These are phyloP conservation scores for Typhlomys cinereus DNA, from an alignment of 2,113 vertebrate genomes.

Conservation along the genomic window DNA sequence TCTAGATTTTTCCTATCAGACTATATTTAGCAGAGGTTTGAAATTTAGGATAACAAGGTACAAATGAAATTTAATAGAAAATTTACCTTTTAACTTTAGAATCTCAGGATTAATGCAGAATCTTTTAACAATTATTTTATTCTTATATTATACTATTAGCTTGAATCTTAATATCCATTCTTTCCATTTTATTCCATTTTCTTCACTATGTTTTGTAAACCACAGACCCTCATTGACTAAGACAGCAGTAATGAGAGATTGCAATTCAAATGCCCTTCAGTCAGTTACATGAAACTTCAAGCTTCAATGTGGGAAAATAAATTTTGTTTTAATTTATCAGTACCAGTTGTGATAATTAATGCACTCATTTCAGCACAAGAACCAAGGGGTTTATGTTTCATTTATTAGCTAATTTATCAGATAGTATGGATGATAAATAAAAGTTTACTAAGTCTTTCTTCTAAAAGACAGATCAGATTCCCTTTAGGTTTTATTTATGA, in stretches of 20 bases:
- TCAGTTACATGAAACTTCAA: background rate
- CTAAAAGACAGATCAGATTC: background rate
- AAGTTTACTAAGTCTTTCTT: background rate
- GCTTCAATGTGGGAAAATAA: background rate
- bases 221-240: background rate
- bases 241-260: background rate
- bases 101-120: background rate
- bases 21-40: background rate
- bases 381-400: background rate
- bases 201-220: background rate
- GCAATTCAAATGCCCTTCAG: background rate
- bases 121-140: constrained; percentile 13
- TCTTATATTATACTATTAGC: background rate
- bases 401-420: constrained; percentile 19
- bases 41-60: constrained; percentile 26
- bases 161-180: constrained; percentile 28
- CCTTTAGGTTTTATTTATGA: background rate
- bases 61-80: constrained; percentile 20
- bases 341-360: constrained; percentile 11
- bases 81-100: background rate
- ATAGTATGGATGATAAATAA: background rate
- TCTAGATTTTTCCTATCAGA: background rate
- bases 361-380: constrained; percentile 12
- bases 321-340: constrained; percentile 39
- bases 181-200: background rate